Conservation (phyloP, 2,888 invertebrate genomes). For the Scaptomyza parva region DNA sequence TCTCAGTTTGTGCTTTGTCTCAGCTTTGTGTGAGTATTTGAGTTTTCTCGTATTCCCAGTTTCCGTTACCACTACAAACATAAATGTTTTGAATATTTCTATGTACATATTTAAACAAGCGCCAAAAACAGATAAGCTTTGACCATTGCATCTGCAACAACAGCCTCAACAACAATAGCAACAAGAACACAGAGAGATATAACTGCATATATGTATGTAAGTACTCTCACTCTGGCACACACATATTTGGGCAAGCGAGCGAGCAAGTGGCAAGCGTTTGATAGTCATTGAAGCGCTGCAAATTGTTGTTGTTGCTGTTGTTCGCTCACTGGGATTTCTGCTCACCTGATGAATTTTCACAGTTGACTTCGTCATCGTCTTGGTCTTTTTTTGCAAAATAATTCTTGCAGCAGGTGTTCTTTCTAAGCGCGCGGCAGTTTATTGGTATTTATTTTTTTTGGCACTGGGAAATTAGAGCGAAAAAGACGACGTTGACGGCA, state of each 20-base stretch:
- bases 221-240: conserved; percentile 22
- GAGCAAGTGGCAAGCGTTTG: conserved; percentile 53
- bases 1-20: conserved; percentile 39
- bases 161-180: conserved; percentile 20
- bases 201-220: conserved; percentile 20
- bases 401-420: conserved; percentile 31
- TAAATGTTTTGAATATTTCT: conserved; percentile 7
- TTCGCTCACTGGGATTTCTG: conserved; percentile 45
- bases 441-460: conserved; percentile 54
- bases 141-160: conserved; percentile 23
- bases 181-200: conserved; percentile 5
- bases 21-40: conserved; percentile 30
- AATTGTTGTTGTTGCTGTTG: conserved; percentile 34
- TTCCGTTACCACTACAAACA: conserved; percentile 31
- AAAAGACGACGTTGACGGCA: conserved; percentile 32
- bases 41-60: conserved; percentile 48
- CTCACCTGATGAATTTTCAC: conserved; percentile 52
- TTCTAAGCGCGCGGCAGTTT: conserved; percentile 30
- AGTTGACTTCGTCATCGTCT: conserved; percentile 56
- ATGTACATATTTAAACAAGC: conserved; percentile 19
- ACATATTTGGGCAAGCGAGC: conserved; percentile 46
- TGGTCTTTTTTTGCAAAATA: conserved; percentile 15
- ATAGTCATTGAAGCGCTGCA: conserved; percentile 58
- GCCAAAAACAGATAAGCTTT: conserved; percentile 43
- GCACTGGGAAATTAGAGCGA: conserved; percentile 63